These are phyloP conservation scores for Amazona finschi DNA, from an alignment of 2,797 vertebrate genomes.

Conservation along the genomic window DNA sequence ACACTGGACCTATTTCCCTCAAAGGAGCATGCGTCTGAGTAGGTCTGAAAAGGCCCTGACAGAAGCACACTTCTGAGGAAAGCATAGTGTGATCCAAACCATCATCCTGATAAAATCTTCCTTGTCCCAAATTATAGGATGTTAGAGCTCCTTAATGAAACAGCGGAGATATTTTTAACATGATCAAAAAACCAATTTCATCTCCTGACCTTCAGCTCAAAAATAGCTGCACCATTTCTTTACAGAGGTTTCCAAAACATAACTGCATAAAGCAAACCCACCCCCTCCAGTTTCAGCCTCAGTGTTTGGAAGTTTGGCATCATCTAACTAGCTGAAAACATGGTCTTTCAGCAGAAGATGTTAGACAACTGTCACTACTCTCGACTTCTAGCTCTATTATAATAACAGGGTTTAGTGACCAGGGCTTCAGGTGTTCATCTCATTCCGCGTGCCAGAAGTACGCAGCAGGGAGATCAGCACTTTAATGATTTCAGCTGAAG, in stretches of 20 bases:
- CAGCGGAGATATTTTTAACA: conserved; percentile 53
- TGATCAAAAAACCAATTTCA: conserved; percentile 60
- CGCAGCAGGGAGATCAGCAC: background rate
- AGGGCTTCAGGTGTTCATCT: background rate
- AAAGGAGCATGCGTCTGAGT: background rate
- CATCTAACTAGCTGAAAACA: background rate
- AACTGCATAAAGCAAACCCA: background rate
- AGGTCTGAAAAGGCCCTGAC: background rate
- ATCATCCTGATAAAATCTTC: background rate
- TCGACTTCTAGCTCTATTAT: background rate
- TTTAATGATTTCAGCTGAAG: background rate
- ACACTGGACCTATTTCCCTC: conserved; percentile 1
- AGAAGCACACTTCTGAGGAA: background rate
- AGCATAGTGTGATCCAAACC: background rate
- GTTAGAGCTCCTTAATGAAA: conserved; percentile 49
- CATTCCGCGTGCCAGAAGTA: background rate
- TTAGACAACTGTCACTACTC: background rate
- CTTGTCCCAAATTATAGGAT: conserved; percentile 53
- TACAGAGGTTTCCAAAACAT: background rate
- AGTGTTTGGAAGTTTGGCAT: background rate
- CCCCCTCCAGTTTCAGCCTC: background rate
- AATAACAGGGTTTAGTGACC: background rate
- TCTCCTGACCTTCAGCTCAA: conserved; percentile 61
- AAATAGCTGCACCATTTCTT: conserved; percentile 55
- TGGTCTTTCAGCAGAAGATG: background rate